A percentile compares a stretch with the other conserved stretches of the same genome.
Conservation (phyloP, 2,888 invertebrate genomes). For the Ochropacha duplaris region DNA sequence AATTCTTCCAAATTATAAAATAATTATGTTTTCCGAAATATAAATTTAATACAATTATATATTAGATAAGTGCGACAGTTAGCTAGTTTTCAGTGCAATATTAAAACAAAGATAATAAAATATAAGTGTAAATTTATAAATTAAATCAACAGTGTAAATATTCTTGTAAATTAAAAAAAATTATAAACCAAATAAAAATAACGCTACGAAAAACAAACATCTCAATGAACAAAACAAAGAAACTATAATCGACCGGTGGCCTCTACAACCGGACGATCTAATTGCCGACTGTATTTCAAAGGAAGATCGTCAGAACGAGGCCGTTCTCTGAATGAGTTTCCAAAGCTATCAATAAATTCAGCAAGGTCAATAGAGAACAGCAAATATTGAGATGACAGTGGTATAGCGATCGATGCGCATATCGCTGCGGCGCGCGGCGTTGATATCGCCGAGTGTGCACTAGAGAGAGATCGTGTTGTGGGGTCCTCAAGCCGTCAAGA, state of each 20-base stretch:
- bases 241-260: constrained; percentile 17
- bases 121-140: constrained; percentile 6
- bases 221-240: constrained; percentile 3
- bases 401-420: neutral
- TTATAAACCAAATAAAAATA: neutral
- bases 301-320: constrained; percentile 37
- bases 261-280: constrained; percentile 37
- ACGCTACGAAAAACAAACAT: neutral
- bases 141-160: neutral
- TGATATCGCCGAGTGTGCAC: neutral
- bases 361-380: neutral
- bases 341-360: constrained; percentile 28
- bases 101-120: constrained; percentile 31
- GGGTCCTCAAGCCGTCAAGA: constrained; percentile 65
- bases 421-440: neutral
- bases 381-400: neutral
- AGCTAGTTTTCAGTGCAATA: constrained; percentile 34
- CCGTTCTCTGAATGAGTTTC: constrained; percentile 33
- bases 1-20: constrained; percentile 29
- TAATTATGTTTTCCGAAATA: neutral
- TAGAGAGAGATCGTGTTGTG: constrained; percentile 12
- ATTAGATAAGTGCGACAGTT: neutral
- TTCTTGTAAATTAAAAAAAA: constrained; percentile 1
- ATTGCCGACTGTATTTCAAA: constrained; percentile 34
- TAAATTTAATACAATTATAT: neutral